These are phyloP conservation scores for Sterna hirundo DNA, from an alignment of 2,113 vertebrate species.

Conservation along the genomic window DNA sequence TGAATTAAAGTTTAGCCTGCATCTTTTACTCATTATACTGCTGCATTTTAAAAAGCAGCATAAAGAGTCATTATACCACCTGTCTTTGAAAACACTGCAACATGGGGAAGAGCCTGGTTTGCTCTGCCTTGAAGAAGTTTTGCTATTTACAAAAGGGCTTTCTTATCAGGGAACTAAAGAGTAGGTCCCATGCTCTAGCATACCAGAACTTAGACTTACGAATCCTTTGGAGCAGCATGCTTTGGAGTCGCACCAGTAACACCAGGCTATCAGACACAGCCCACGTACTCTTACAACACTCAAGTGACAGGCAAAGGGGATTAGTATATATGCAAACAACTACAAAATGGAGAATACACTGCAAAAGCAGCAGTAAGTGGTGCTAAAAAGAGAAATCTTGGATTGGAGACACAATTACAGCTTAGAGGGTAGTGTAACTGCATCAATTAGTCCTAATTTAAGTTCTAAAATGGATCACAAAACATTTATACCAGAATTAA, in stretches of 20 bases:
- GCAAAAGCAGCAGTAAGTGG: not conserved
- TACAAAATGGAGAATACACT: not conserved
- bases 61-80: not conserved
- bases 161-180: not conserved
- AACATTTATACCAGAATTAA: not conserved
- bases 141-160: not conserved
- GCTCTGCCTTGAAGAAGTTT: not conserved
- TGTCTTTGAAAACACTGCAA: not conserved
- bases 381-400: not conserved
- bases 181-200: not conserved
- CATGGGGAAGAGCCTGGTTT: not conserved
- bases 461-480: not conserved
- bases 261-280: not conserved
- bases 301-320: not conserved
- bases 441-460: not conserved
- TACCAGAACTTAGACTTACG: not conserved
- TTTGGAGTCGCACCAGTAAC: not conserved
- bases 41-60: not conserved
- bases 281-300: not conserved
- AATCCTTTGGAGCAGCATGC: not conserved
- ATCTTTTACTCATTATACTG: not conserved
- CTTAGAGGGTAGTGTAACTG: not conserved
- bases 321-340: not conserved
- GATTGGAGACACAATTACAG: not conserved
- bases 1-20: not conserved